Base-by-base conservation (phyloP, 1,140 invertebrate species). In the Dinothrombium tinctorium region DNA sequence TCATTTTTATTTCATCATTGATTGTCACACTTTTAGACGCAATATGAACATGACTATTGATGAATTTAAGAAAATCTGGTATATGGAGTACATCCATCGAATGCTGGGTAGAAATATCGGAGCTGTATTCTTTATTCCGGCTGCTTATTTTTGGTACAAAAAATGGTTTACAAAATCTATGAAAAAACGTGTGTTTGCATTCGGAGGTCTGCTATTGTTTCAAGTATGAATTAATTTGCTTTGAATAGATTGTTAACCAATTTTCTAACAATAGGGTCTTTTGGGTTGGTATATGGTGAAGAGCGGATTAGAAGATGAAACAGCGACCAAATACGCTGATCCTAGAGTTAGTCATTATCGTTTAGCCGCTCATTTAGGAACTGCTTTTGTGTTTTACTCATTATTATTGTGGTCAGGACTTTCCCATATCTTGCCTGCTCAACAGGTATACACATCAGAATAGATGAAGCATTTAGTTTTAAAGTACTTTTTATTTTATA, bases 251-350 rank as follows among this genome's bases (percentile, higher is more conserved):
- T 48, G 2, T 43, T 25, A 19, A 33, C 19, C 24, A 19, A 15
- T 12, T n/a, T 31, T 33, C 19, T 40, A 47, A 33, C 60, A 65
- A 7, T 60, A 89, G 74, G 90, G 90, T 48, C 62, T 95, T 23
- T 72, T 99, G 63, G 94, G 94, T 17, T 99, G 94, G 94, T 98
- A 95, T 61, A 99, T 99, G 94, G 94, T 99, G 0, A 86, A 95
- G 59, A 96, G 89, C 31, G 94, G 94, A 0, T 62, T 99, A 24
- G 79, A 95, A 49, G 62, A 64, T 57, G 52, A 53, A 51, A 35
- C 54, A 33, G 23, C 37, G 40, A 67, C 53, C 26, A 38, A 81
- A 59, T 58, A 77, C 40, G 83, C 84, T 59, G 74, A 69, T 0
- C 71, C 74, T 3, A 60, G 90, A 43, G 94, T 99, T 0, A 92